These are phyloP conservation scores for Kradibia gibbosae DNA, from an alignment of 1,140 invertebrate species.

Conservation along the genomic window DNA sequence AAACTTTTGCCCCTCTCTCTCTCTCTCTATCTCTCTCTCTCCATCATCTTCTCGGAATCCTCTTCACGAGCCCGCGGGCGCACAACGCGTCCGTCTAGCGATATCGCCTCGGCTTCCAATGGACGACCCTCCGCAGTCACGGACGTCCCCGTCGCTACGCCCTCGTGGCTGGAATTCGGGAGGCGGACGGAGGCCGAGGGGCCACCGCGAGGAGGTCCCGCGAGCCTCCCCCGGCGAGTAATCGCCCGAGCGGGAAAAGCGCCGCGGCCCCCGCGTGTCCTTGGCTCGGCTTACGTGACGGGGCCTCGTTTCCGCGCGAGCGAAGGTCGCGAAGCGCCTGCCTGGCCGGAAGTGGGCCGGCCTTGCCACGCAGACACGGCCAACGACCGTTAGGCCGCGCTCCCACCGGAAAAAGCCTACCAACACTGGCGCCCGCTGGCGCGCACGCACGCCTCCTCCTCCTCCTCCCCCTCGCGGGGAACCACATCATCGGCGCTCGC, in stretches of 20 bases:
- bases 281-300: neutral
- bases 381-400: constrained; percentile 62
- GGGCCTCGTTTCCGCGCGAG: constrained; percentile 17
- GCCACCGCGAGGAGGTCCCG: too few relatives aligned
- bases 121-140: too few relatives aligned
- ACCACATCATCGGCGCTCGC: neutral
- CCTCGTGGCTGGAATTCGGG: too few relatives aligned
- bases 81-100: too few relatives aligned
- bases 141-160: too few relatives aligned
- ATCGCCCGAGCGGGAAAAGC: neutral
- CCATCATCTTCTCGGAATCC: neutral
- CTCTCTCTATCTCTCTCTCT: neutral
- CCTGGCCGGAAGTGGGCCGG: constrained; percentile 69
- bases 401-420: constrained; percentile 50
- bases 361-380: constrained; percentile 60
- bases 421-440: constrained; percentile 27
- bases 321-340: constrained; percentile 53
- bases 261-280: neutral
- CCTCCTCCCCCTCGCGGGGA: neutral
- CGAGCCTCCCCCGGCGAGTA: neutral
- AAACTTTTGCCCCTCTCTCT: neutral
- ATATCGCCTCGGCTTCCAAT: too few relatives aligned
- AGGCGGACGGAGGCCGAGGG: too few relatives aligned
- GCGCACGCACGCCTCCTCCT: neutral
- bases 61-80: too few relatives aligned